phyloP scores from a whole-genome alignment of 2,797 vertebrate genomes.

The Parambassis ranga region DNA sequence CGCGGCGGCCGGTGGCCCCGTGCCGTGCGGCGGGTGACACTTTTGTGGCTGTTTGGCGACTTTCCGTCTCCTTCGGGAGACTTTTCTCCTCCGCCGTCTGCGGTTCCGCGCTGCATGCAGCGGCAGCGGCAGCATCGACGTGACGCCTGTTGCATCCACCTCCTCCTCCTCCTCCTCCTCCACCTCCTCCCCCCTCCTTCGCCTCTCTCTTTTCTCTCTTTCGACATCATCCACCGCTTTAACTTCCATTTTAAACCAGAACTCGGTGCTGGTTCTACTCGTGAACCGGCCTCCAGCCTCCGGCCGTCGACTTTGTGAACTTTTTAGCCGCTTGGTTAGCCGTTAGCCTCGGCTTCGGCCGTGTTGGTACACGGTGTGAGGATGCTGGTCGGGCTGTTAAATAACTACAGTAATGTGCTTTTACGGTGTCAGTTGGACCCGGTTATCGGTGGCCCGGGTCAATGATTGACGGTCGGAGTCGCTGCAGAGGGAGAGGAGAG shows the following conservation, averaged over 20 bases:
- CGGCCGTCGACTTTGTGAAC: neutral
- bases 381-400: conserved; percentile 29
- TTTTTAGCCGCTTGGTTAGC: neutral
- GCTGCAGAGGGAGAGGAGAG: conserved; percentile 25
- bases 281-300: fast-evolving
- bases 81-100: conserved; percentile 41
- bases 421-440: conserved; percentile 6
- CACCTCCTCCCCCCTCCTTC: neutral
- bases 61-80: conserved; percentile 38
- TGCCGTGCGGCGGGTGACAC: fast-evolving
- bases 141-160: conserved; percentile 79
- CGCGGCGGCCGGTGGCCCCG: fast-evolving
- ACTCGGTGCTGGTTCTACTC: neutral
- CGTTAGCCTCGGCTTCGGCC: neutral
- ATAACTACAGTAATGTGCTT: neutral
- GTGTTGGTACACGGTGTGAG: conserved; percentile 2
- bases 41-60: conserved; percentile 8
- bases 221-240: conserved; percentile 43
- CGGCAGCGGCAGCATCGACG: conserved; percentile 66
- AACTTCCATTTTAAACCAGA: conserved; percentile 27
- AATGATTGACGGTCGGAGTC: conserved; percentile 51
- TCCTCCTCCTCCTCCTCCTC: conserved; percentile 8
- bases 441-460: conserved; percentile 32
- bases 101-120: conserved; percentile 49
- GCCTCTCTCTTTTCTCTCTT: conserved; percentile 29